Base-by-base conservation (phyloP, 2,113 vertebrate genomes). In the Eretmochelys imbricata region DNA sequence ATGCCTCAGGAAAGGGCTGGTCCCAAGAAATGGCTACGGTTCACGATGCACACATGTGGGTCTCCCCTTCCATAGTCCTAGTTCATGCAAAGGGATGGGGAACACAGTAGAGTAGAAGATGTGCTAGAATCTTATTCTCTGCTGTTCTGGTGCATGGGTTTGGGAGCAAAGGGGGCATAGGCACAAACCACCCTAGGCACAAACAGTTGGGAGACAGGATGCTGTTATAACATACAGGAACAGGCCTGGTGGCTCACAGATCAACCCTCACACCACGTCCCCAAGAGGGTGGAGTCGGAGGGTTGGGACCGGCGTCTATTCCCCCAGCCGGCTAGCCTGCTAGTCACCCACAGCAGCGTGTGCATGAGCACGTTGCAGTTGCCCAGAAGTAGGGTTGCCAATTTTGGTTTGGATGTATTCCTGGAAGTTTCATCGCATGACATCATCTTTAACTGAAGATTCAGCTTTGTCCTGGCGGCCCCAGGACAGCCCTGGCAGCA, bases 71-170 rank as follows among this genome's bases (percentile, higher is more conserved):
- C 57, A 62, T 31, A 31, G 0, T 5, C 49, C 35, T 50, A 50
- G 0, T 0, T 0, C 0, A 0, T 1, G 42, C 48, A 24, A 14
- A 72, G 76, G 19, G 48, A 69, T 76, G 14, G 14, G 19, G 72
- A 49, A 17, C 19, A 35, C 31, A 49, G 53, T 1, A 78, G 1
- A 48, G 19, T 46, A 42, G n/a, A 75, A 25, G 22, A 75, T 24
- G 22, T 24, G 72, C 38, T 75, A 20, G 5, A 1, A 1, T 4
- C 46, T 7, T 8, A 0, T 2, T 57, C 53, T 31, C 80, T 46
- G 42, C 49, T 48, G 51, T 16, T 84, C 38, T 19, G 31, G 29
- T 2, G 20, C 42, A 80, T 85, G 80, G 55, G 3, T 85, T 85
- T 50, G 24, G 80, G n/a, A 89, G 3, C 72, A 75, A 42, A 75